Base-by-base conservation (phyloP, 2,888 invertebrate species). In the Cheilosia pagana region DNA sequence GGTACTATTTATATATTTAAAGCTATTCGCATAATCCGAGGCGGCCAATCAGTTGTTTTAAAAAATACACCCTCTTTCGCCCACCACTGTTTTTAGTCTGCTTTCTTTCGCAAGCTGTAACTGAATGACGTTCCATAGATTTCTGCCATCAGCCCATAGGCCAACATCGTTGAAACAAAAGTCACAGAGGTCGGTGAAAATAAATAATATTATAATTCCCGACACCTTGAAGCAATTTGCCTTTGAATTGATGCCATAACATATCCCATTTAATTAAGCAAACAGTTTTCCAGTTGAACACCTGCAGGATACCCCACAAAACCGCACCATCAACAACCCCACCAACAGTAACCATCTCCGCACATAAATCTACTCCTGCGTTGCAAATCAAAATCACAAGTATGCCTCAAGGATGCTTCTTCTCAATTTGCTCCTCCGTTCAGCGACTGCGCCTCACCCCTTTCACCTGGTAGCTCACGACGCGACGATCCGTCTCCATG, bases 351-450 rank as follows among this genome's bases (percentile, higher is more conserved):
- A 59, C 50, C 59, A 48, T 19, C 31, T 50, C 50, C 43, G 45
- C 21, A 53, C 41, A 48, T 78, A 78, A 82, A 82, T 72, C 71
- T 59, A 50, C 60, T 67, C 55, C 60, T 62, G 67, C 23, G 41
- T 55, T 67, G 60, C 82, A 82, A 82, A 68, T 82, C 82, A 78
- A 82, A 78, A 45, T 57, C 67, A 23, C 67, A 78, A 82, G 67
- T 63, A 16, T 48, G 52, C 62, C 48, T 39, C 41, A 53, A 82
- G 78, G 78, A 72, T 72, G 55, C 35, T 67, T 45, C 62, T 77
- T 71, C 62, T 53, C 48, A 71, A 71, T 62, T 39, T 55, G 41
- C 48, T 71, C 31, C 41, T 65, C 28, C 19, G 31, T 21, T 63
- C 39, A 7, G 7, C 16, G 41, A 31, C 31, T 19, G 23, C 45